Evolutionary conservation across 2,797 vertebrate species (phyloP), one percentile per base, ranked within the genome.

Genomic region (Lagocephalus sceleratus): DNA sequence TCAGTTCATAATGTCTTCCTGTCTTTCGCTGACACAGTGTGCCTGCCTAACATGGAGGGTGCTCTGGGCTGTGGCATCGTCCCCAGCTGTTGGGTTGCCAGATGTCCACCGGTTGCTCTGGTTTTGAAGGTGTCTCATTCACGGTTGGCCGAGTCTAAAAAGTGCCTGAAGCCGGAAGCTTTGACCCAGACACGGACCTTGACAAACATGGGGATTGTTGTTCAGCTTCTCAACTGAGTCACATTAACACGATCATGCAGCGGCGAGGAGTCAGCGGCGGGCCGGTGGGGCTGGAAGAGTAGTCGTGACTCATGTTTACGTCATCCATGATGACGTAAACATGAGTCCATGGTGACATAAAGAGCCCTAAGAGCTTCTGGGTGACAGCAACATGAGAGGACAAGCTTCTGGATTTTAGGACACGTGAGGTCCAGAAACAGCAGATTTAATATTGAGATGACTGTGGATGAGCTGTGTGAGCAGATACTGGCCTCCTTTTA

Each of bases 81-180:
- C 45, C 55, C 26, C 61, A 64, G 59, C 70, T 59, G 62, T 47
- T 9, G 45, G 60, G 10, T 26, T 56, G 77, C 75, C 85, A 87
- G 82, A 84, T 86, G 86, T 85, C 83, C 71, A 55, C 63, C 71
- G 66, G 67, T 63, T 60, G 6, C 58, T 68, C 57, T 40, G 57
- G 63, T 85, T 58, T 63, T 60, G 74, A 57, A 65, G 39, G 80
- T 78, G 79, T 79, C 29, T 75, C 84, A 86, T 84, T 88, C 81
- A 86, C 76, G 79, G 60, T 56, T 70, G 45, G 69, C 64, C 82
- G 75, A 78, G 2, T 84, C 79, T 73, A 56, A 73, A 77, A 72
- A 75, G 38, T 59, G 78, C 86, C 79, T 75, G 52, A 1, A 84
- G 79, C 76, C 77, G 75, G 74, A 78, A 54, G 66, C 65, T 59